Evolutionary conservation across 2,888 invertebrate species (phyloP), one percentile per base, ranked within the genome.

Genomic region (Allacma fusca): DNA sequence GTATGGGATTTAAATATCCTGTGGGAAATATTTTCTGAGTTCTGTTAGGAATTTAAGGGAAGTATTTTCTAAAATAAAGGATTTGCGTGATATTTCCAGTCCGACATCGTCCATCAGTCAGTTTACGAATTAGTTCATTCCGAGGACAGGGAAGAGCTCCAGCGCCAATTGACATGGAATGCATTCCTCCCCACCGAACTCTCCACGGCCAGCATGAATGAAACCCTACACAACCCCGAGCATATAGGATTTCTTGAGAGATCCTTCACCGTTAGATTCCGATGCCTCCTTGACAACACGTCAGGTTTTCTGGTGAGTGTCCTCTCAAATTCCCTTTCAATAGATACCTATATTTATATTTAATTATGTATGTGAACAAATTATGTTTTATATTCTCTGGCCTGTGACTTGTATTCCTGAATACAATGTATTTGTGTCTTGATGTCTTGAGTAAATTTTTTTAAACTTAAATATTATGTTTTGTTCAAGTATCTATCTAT

Each of bases 101-200:
- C 98, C 85, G 99, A 99, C 88, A 98, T 99, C 85, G 97, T 99
- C 79, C 99, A 99, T 88, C 99, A 99, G 87, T 97, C 97, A 82
- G 97, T 98, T 75, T 98, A 97, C 90, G 99, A 99, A 88, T 89
- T 99, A 87, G 98, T 99, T 80, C 98, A 98, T 88, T 98, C 97
- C 1, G 99, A 99, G 88, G 99, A 99, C 87, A 90, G 99, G 1
- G 98, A 99, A 87, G 98, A 98, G 87, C 90, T 98, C 78, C 97
- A 97, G 86, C 89, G 96, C 75, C 98, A 98, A 87, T 88, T 98
- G 85, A 91, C 95, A 87, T 96, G 96, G 96, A 96, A 96, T 89
- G 95, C 95, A 67, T 95, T 95, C 87, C 90, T 96, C 82, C 94
- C 96, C 80, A 90, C 92, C 13, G 86, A 87, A 79, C 92, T 93